Evolutionary conservation across 2,113 vertebrate genomes (phyloP), one percentile per base, ranked within the genome.

Genomic region (Aspiorhynchus laticeps): DNA sequence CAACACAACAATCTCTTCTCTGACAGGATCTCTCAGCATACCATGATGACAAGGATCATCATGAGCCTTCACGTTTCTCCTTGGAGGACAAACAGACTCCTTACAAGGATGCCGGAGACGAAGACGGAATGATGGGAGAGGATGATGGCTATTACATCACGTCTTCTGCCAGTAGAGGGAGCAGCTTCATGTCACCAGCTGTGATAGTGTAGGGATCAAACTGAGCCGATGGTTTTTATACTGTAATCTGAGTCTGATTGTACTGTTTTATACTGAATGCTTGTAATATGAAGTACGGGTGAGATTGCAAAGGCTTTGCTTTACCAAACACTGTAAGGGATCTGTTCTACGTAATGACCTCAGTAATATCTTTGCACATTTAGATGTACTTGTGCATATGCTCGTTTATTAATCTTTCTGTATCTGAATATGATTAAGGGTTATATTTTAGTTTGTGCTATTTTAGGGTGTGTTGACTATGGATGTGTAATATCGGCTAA

Each of bases 121-220:
- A 28, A 10, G 71, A 51, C 1, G 26, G 2, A 2, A 26, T 43
- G 86, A 24, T 53, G 19, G 87, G 88, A 33, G 87, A 83, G 38
- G n/a, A 33, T 63, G 67, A 14, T 2, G 15, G 38, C 15, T 19
- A 26, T 21, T 77, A 28, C 10, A 63, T n/a, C 31, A 87, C 41
- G 59, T 65, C 87, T 61, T 80, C 53, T 11, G 59, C 93, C 41
- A 59, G 84, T 81, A 93, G 93, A 1, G 94, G 87, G 15, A 94
- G 93, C 43, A 95, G 95, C 89, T 96, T 96, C 65, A 61, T 96
- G 80, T 96, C 95, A 0, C 1, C 92, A 3, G 90, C 91, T 83
- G 93, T 96, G 93, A 83, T 92, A 78, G 95, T 96, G 71, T 96
- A 91, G 93, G 24, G 38, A 15, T 75, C 8, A 51, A 17, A 10